Conservation (phyloP, 2,113 vertebrate species). For the Siniperca knerii region DNA sequence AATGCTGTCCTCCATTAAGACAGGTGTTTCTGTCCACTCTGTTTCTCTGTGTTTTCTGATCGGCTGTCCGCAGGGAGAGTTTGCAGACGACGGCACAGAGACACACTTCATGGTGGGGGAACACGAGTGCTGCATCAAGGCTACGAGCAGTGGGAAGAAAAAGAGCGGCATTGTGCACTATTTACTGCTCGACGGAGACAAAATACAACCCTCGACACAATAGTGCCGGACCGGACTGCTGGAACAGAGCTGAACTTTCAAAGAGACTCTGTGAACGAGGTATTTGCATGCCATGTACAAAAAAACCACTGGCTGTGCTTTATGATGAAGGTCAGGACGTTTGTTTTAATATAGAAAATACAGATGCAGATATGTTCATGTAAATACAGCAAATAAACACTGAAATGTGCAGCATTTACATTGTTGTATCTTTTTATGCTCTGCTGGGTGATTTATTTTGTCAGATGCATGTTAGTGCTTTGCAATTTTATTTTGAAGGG, state of each 20-base stretch:
- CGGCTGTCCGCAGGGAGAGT: slow-evolving; percentile 88
- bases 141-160: slow-evolving; percentile 89
- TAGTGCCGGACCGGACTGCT: neutral
- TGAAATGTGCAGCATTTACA: neutral
- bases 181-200: slow-evolving; percentile 89
- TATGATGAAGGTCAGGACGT: neutral
- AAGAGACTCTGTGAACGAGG: neutral
- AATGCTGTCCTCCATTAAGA: no score
- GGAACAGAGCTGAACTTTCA: neutral
- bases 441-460: neutral
- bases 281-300: neutral
- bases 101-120: slow-evolving; percentile 90
- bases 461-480: neutral
- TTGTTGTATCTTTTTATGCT: neutral
- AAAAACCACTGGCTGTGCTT: neutral
- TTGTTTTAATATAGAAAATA: neutral
- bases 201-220: slow-evolving; percentile 73
- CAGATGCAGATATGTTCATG: neutral
- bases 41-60: no score
- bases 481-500: slow-evolving; percentile 9
- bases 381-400: slow-evolving; percentile 3
- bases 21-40: no score
- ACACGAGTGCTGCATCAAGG: slow-evolving; percentile 92
- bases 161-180: slow-evolving; percentile 89
- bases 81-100: slow-evolving; percentile 94